Evolutionary conservation across 2,113 vertebrate genomes (phyloP), one percentile per base, ranked within the genome.

Genomic region (Phylloscopus whistleri): DNA sequence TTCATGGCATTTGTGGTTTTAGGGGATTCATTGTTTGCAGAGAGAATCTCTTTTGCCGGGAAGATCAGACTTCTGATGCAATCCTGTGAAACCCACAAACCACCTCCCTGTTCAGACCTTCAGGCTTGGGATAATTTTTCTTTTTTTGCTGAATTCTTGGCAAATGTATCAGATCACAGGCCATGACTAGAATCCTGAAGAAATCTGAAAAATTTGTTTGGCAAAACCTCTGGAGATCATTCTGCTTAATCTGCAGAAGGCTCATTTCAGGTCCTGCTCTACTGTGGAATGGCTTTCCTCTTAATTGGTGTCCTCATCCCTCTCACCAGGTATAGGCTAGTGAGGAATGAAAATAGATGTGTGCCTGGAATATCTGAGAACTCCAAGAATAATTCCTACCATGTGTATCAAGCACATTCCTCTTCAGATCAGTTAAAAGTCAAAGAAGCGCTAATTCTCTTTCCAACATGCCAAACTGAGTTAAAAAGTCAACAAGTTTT

Each of bases 21-120:
- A 59, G 90, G 68, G 88, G 95, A 94, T 94, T 95, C 96, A 53
- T 93, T 96, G 94, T 96, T 96, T 96, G 94, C 85, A 92, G 41
- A 90, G 72, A 89, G 96, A 96, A n/a, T 77, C 66, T 94, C 64
- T 97, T 70, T 52, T 96, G 94, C 94, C 15, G 90, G 94, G 96
- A 97, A 96, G 85, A 96, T 96, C 93, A 95, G 93, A 84, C 87
- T 96, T 94, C 96, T 96, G 96, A 97, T 97, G 95, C 95, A 96
- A 96, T 95, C 93, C 94, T 90, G 56, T 90, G 95, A 97, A 97
- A 97, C 75, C 94, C 96, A 96, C 95, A 97, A 97, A 93, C 96
- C 93, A 96, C 79, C 83, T 95, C 85, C 88, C 90, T 93, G 21
- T 49, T 93, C 88, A 96, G 60, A 95, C 82, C 88, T 90, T 87